Percentiles rank a stretch among this genome's conserved stretches.
Evolutionary conservation across 2,888 invertebrate genomes (phyloP).

Genomic region (Agrotis puta): DNA sequence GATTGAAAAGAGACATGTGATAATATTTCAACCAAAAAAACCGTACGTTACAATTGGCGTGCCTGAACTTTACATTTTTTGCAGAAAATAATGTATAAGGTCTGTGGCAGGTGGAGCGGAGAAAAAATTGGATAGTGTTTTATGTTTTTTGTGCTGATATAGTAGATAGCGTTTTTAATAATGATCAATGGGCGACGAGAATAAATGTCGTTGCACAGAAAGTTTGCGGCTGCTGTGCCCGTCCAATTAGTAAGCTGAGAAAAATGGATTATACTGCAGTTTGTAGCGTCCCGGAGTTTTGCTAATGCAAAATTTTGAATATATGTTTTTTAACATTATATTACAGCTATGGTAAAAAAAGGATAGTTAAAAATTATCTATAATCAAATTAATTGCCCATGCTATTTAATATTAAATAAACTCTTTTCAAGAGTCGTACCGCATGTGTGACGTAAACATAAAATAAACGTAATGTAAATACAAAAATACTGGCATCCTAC

Average conservation of each 20-base stretch:
- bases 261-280: conserved; percentile 55
- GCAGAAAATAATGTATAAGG: too few relatives aligned
- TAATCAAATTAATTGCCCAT: background rate
- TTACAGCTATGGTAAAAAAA: background rate
- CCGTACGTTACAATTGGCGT: too few relatives aligned
- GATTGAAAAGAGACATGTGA: too few relatives aligned
- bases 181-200: conserved; percentile 42
- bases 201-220: conserved; percentile 29
- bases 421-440: too few relatives aligned
- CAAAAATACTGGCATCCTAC: too few relatives aligned
- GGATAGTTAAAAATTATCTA: fast-evolving
- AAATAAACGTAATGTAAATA: too few relatives aligned
- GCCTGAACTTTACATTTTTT: too few relatives aligned
- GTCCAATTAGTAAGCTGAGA: conserved; percentile 57
- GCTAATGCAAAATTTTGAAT: conserved; percentile 29
- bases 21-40: too few relatives aligned
- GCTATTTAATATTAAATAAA: too few relatives aligned
- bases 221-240: conserved; percentile 33
- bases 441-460: too few relatives aligned
- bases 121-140: background rate
- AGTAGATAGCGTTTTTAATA: conserved; percentile 24
- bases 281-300: conserved; percentile 27
- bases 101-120: too few relatives aligned
- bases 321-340: too few relatives aligned
- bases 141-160: conserved; percentile 1